phyloP scores from a whole-genome alignment of 2,113 vertebrate species.

The Lichenostomus cassidix region DNA sequence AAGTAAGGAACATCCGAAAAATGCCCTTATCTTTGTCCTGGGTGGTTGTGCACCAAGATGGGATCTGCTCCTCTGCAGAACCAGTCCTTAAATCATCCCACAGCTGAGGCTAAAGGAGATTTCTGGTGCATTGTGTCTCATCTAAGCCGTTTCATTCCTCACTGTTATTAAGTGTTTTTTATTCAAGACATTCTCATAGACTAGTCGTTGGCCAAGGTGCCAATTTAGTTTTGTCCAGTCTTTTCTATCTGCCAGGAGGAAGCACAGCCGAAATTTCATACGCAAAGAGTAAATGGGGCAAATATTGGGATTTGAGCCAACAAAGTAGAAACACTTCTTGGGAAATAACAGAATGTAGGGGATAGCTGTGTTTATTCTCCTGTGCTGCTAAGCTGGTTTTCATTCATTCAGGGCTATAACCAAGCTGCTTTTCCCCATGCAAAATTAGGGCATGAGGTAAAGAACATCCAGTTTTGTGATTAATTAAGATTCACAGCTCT shows the following conservation, averaged over 20 bases:
- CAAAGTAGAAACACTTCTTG: background rate
- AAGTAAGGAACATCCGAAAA: background rate
- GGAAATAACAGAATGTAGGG: background rate
- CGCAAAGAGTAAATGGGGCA: background rate
- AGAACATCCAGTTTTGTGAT: conserved; percentile 12
- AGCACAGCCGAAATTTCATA: background rate
- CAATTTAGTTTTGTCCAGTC: background rate
- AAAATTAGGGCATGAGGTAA: background rate
- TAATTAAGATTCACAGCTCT: conserved; percentile 27
- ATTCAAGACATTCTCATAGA: background rate
- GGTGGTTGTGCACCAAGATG: background rate
- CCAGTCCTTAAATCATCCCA: background rate
- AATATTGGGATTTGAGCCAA: background rate
- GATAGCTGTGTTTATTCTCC: background rate
- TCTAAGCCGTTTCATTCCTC: background rate
- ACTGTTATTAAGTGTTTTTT: background rate
- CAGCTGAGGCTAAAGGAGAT: background rate
- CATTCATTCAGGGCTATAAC: background rate
- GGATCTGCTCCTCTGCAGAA: background rate
- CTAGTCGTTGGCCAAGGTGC: background rate
- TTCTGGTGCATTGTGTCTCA: background rate
- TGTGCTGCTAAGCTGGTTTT: background rate
- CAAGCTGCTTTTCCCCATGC: background rate
- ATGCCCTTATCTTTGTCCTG: background rate
- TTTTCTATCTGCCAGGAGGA: background rate